Conservation (phyloP, 2,797 vertebrate species). For the Podarcis lilfordi region DNA sequence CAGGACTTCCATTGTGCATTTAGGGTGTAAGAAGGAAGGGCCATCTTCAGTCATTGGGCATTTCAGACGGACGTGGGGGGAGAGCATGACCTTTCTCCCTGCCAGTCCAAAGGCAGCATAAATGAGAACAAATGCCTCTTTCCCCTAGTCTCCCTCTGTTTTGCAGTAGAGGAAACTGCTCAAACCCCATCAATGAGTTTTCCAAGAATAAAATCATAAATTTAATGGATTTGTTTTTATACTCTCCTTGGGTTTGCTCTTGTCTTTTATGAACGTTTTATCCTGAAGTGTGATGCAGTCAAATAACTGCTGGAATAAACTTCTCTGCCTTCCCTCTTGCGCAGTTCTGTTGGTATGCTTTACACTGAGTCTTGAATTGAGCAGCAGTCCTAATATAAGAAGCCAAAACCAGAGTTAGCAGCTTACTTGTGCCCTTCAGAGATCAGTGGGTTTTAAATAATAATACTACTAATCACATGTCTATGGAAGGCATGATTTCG, state of each 20-base stretch:
- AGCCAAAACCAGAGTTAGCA: fast-evolving
- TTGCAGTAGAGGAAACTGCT: conserved; percentile 56
- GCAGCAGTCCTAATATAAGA: neutral
- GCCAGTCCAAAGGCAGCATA: conserved; percentile 35
- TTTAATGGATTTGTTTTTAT: conserved; percentile 56
- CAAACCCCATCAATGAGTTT: conserved; percentile 53
- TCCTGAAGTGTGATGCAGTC: conserved; percentile 40
- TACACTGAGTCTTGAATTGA: neutral
- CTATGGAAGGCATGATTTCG: neutral
- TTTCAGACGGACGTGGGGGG: neutral
- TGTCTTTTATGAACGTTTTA: conserved; percentile 39
- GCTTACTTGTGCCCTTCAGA: fast-evolving
- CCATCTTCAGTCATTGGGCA: neutral
- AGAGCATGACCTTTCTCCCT: neutral
- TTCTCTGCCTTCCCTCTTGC: conserved; percentile 60
- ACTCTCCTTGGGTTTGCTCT: conserved; percentile 37
- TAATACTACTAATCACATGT: neutral
- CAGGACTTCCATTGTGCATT: neutral
- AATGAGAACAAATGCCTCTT: neutral
- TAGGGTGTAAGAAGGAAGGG: neutral
- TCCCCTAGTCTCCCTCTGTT: conserved; percentile 5
- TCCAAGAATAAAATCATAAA: conserved; percentile 38
- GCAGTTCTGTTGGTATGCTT: conserved; percentile 15
- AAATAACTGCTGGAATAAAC: conserved; percentile 70
- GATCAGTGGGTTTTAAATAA: fast-evolving